Evolutionary conservation across 1,140 invertebrate genomes (phyloP).

Genomic region (Drosophila pandora): DNA sequence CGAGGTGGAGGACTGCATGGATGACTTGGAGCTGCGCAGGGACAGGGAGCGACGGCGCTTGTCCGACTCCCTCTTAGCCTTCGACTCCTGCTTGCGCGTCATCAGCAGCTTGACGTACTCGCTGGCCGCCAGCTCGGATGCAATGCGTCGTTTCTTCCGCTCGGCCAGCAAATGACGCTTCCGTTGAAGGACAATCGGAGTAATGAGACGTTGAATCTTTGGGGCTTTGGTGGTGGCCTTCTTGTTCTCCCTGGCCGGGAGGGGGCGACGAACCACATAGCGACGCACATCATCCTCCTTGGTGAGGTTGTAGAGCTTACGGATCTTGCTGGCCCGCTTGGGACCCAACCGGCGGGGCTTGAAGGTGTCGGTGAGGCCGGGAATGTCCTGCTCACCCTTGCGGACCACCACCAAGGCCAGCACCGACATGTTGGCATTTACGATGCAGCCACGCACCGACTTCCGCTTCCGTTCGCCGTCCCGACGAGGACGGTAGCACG

Average conservation of each 20-base stretch:
- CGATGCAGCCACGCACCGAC: constrained; percentile 99
- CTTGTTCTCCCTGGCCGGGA: constrained; percentile 96
- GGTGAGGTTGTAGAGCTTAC: constrained; percentile 97
- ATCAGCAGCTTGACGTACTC: constrained; percentile 98
- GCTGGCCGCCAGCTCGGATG: constrained; percentile 94
- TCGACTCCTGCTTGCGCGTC: constrained; percentile 98
- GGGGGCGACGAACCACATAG: constrained; percentile 96
- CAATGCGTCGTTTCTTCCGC: constrained; percentile 94
- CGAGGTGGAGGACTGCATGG: constrained; percentile 37
- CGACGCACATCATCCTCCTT: constrained; percentile 99
- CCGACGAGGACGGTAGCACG: constrained; percentile 97
- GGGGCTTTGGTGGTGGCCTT: constrained; percentile 94
- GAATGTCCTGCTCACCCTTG: constrained; percentile 98
- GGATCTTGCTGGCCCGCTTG: constrained; percentile 98
- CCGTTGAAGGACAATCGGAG: constrained; percentile 94
- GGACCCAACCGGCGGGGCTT: constrained; percentile 98
- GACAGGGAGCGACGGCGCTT: constrained; percentile 91
- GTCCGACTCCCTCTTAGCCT: constrained; percentile 91
- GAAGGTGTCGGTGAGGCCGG: constrained; percentile 97
- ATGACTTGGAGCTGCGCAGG: constrained; percentile 89
- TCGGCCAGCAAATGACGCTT: constrained; percentile 96
- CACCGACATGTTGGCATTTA: constrained; percentile 98
- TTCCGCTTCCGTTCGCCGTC: constrained; percentile 99
- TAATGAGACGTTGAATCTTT: constrained; percentile 99
- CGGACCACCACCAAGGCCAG: constrained; percentile 96